Conservation (phyloP, 2,113 vertebrate species). For the Cnemophilus loriae region DNA sequence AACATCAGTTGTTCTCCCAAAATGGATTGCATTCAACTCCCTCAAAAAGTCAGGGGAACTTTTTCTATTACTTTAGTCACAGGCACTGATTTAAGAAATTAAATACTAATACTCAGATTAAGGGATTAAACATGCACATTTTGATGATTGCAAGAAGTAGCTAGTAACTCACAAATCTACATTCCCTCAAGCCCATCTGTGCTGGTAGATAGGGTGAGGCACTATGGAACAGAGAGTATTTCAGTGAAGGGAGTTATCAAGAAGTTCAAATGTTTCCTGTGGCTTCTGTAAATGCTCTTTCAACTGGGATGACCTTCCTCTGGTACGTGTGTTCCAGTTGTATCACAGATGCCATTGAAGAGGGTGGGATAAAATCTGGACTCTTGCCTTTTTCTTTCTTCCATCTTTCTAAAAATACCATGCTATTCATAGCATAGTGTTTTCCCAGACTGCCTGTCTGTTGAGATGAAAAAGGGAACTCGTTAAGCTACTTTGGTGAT, state of each 20-base stretch:
- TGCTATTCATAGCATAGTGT: background rate
- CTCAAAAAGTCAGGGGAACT: background rate
- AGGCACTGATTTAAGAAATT: background rate
- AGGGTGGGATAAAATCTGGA: constrained; percentile 5
- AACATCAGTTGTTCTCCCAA: background rate
- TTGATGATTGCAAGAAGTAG: background rate
- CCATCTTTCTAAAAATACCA: background rate
- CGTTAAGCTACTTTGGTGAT: background rate
- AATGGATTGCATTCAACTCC: background rate
- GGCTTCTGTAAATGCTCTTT: background rate
- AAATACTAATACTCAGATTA: background rate
- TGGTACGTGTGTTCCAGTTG: background rate
- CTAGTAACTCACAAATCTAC: background rate
- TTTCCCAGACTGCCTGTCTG: background rate
- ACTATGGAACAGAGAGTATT: background rate
- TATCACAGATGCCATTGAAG: background rate
- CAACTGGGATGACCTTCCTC: background rate
- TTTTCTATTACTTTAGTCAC: background rate
- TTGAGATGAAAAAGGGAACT: background rate
- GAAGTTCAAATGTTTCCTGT: background rate
- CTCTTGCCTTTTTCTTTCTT: background rate
- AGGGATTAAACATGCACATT: background rate
- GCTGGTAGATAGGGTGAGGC: background rate
- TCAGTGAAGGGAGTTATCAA: background rate
- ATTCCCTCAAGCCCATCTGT: background rate